Evolutionary conservation across 1,140 invertebrate genomes (phyloP), one percentile per base, ranked within the genome.

Genomic region (Pteromalus puparum): DNA sequence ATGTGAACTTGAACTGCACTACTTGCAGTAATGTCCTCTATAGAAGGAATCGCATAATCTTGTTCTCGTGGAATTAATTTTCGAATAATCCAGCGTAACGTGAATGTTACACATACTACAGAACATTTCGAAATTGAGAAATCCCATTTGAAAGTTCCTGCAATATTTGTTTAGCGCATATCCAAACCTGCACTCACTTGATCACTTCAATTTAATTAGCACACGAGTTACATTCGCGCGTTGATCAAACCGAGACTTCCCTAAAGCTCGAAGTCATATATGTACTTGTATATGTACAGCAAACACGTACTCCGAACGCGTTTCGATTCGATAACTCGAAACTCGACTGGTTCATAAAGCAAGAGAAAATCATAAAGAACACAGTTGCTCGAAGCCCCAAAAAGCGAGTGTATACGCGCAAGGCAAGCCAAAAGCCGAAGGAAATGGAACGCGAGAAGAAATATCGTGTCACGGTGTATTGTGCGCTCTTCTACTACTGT

Each of bases 1-100:
- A 61, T 61, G 53, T 61, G 53, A 61, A 61, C 53, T 61, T 61
- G 53, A 61, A 61, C 53, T 61, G 53, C 18, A 61, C 53, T 61
- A 61, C 21, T 61, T 61, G 6, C 21, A 18, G 46, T 15, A 34
- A 34, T 34, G 4, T 34, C 3, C 30, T 34, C 30, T 5, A 42
- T 9, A 42, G 21, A 61, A n/a, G 18, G 53, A 61, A 18, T 48
- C 53, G 30, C 30, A 5, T 34, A 34, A 42, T 42, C 38, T 7
- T 9, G 38, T 42, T 1, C 38, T 42, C 38, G 9, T 42, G 38
- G 7, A 42, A 42, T 42, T 42, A 42, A 42, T 42, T 42, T 42
- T 12, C 9, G 6, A 42, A 42, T 42, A 42, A 42, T 42, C 38
- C 38, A 42, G 38, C 38, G 38, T 42, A 42, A 42, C 38, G 38